phyloP scores from a whole-genome alignment of 2,113 vertebrate genomes.

The Myodes glareolus region DNA sequence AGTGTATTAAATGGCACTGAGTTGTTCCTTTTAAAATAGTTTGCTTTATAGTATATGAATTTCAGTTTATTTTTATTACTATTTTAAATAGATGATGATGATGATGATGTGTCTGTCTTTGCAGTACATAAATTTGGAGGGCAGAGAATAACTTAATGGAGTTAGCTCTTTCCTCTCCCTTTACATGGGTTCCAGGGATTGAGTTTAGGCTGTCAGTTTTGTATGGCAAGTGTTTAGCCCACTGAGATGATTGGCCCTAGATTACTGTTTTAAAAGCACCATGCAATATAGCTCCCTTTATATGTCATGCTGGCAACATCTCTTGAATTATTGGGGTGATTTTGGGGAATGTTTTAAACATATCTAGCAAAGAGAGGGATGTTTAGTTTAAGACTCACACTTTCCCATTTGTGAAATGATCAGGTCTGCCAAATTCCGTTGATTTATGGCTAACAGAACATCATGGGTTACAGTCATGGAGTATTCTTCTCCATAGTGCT shows the following conservation, averaged over 20 bases:
- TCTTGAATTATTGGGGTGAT: neutral
- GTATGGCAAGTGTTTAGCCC: neutral
- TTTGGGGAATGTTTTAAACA: neutral
- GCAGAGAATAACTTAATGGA: neutral
- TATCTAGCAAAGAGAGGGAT: neutral
- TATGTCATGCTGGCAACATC: neutral
- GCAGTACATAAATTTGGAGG: neutral
- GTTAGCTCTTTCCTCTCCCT: neutral
- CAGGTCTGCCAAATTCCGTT: neutral
- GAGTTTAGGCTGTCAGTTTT: neutral
- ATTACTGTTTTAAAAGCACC: neutral
- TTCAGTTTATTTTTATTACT: neutral
- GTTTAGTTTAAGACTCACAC: neutral
- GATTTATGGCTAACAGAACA: slow-evolving; percentile 21
- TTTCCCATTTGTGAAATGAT: neutral
- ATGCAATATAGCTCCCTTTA: neutral
- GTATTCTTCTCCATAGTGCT: slow-evolving; percentile 39
- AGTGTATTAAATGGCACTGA: neutral
- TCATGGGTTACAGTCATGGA: slow-evolving; percentile 18
- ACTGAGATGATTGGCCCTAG: neutral
- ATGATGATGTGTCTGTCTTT: neutral
- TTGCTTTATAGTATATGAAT: neutral
- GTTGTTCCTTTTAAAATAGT: neutral
- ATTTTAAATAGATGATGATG: neutral
- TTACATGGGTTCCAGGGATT: neutral